These are phyloP conservation scores for Gephyroberyx darwinii DNA, from an alignment of 2,797 vertebrate genomes.

Conservation along the genomic window DNA sequence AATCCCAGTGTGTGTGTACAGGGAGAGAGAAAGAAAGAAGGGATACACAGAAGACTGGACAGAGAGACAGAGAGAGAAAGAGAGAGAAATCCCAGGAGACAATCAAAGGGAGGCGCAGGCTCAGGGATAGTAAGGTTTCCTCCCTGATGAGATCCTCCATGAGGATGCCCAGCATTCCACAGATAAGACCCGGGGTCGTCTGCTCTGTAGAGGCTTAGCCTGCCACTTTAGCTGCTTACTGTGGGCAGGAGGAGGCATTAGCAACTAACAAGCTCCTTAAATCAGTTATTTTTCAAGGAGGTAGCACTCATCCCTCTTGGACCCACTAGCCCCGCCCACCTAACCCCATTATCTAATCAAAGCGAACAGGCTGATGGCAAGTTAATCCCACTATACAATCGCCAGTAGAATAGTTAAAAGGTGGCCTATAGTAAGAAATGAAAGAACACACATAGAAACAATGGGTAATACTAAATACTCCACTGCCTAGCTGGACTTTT, in stretches of 20 bases:
- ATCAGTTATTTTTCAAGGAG: constrained; percentile 42
- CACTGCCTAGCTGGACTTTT: not conserved
- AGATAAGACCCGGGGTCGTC: constrained; percentile 74
- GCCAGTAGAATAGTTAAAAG: not conserved
- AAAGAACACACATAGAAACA: not conserved
- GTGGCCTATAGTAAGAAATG: not conserved
- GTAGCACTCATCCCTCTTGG: constrained; percentile 11
- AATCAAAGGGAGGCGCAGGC: constrained; percentile 62
- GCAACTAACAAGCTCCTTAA: constrained; percentile 62
- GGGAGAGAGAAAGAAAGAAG: not conserved
- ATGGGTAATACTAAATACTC: not conserved
- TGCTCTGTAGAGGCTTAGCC: constrained; percentile 67
- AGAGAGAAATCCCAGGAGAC: constrained; percentile 40
- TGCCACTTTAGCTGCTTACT: constrained; percentile 62
- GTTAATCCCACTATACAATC: constrained; percentile 16
- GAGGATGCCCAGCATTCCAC: constrained; percentile 74
- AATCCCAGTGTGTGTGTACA: not conserved
- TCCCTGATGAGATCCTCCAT: constrained; percentile 69
- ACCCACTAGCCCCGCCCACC: constrained; percentile 32
- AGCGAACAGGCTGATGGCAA: constrained; percentile 26
- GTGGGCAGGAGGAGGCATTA: constrained; percentile 45
- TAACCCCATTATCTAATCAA: constrained; percentile 35
- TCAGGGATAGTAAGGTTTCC: constrained; percentile 69
- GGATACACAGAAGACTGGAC: constrained; percentile 13
- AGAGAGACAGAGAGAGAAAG: not conserved